A percentile compares a stretch with the other conserved stretches of the same genome.
Conservation (phyloP, 2,113 vertebrate genomes). For the Sprattus sprattus region DNA sequence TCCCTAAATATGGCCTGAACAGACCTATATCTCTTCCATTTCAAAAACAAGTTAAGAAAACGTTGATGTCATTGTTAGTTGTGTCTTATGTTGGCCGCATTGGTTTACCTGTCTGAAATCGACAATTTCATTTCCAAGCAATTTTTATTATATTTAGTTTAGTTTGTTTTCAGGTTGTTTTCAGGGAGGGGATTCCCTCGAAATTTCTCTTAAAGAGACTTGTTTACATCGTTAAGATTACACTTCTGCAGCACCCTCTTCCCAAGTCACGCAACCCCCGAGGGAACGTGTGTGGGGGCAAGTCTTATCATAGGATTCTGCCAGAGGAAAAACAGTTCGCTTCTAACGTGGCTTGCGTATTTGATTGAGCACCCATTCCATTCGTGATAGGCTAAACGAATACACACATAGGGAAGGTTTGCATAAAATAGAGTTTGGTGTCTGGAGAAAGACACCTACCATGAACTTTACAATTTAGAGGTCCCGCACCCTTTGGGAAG, state of each 20-base stretch:
- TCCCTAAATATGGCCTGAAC: too few species aligned
- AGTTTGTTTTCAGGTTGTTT: constrained; percentile 19
- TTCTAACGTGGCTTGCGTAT: neutral
- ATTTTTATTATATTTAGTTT: neutral
- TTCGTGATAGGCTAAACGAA: neutral
- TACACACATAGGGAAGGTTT: too few species aligned
- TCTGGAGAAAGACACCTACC: neutral
- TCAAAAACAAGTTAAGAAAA: constrained; percentile 26
- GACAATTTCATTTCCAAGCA: neutral
- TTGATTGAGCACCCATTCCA: neutral
- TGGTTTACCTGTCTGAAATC: neutral
- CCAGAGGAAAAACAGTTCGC: neutral
- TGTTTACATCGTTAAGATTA: constrained; percentile 59
- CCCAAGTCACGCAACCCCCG: constrained; percentile 61
- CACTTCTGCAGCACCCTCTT: constrained; percentile 47
- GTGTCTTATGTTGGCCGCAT: neutral
- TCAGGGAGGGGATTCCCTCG: constrained; percentile 53
- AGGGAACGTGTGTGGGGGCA: constrained; percentile 46
- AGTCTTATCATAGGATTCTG: constrained; percentile 51
- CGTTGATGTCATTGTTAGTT: constrained; percentile 1
- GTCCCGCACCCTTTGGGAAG: neutral
- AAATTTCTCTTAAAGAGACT: constrained; percentile 32
- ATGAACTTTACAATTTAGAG: neutral
- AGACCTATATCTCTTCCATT: too few species aligned
- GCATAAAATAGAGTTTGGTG: neutral